phyloP scores from a whole-genome alignment of 1,140 invertebrate species.

The Mizuhopecten yessoensis region DNA sequence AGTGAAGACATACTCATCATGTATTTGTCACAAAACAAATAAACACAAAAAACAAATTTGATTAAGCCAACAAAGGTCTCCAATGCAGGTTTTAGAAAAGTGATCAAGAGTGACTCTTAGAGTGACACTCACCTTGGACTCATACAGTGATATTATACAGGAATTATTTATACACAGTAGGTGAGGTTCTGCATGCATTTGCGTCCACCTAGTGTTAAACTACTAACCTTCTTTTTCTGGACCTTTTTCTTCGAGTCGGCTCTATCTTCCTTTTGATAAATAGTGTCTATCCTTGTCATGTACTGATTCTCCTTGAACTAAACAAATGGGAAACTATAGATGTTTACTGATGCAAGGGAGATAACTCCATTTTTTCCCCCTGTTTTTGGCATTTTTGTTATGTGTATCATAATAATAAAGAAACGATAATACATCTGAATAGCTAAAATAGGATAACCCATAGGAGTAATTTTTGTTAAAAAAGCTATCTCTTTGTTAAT shows the following conservation, averaged over 20 bases:
- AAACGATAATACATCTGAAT: too few species aligned
- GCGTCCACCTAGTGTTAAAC: not conserved
- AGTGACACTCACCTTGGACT: not conserved
- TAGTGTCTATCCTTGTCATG: not conserved
- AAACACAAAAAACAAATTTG: not conserved
- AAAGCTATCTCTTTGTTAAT: too few species aligned
- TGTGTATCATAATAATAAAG: too few species aligned
- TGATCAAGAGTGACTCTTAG: too few species aligned
- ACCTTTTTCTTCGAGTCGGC: constrained; percentile 26
- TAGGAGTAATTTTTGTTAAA: too few species aligned
- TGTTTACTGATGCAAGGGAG: not conserved
- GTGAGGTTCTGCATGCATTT: not conserved
- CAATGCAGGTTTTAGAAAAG: too few species aligned
- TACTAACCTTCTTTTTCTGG: not conserved
- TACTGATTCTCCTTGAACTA: not conserved
- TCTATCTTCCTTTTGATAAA: not conserved
- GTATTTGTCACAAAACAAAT: too few species aligned
- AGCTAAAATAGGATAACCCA: too few species aligned
- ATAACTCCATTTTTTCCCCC: constrained; percentile 13
- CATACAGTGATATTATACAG: not conserved
- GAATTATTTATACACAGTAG: not conserved
- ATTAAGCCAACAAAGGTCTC: too few species aligned
- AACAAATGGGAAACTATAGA: too few species aligned
- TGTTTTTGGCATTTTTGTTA: too few species aligned
- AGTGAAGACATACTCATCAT: too few species aligned